A percentile compares a stretch with the other conserved stretches of the same genome.
Evolutionary conservation across 1,140 invertebrate genomes (phyloP).

Genomic region (Drosophila elegans): DNA sequence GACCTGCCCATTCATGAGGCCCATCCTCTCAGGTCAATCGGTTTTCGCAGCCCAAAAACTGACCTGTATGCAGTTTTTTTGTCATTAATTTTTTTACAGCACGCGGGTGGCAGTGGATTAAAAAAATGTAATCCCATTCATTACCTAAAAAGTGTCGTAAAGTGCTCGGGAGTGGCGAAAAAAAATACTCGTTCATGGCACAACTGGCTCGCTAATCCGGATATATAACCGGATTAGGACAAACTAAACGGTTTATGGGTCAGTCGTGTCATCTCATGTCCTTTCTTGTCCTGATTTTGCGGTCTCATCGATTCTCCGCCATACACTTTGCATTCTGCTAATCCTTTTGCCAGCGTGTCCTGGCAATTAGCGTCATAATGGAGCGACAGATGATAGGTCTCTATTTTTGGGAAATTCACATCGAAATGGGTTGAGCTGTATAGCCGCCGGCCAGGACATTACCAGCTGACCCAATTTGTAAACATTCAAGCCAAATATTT

Average conservation of each 20-base stretch:
- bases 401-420: constrained; percentile 60
- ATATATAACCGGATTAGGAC: constrained; percentile 68
- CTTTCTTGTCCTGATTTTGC: neutral
- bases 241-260: constrained; percentile 66
- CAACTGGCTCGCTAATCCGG: constrained; percentile 58
- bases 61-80: constrained; percentile 36
- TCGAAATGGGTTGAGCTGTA: constrained; percentile 10
- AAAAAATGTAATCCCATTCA: constrained; percentile 73
- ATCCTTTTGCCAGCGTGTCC: constrained; percentile 37
- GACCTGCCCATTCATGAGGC: constrained; percentile 75
- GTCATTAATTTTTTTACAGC: constrained; percentile 55
- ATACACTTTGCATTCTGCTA: constrained; percentile 29
- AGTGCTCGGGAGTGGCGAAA: constrained; percentile 22
- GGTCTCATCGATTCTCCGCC: constrained; percentile 25
- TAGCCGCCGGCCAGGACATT: constrained; percentile 20
- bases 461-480: constrained; percentile 64
- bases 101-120: constrained; percentile 57
- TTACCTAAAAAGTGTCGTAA: constrained; percentile 77
- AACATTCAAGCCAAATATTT: constrained; percentile 65
- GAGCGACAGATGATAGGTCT: constrained; percentile 68
- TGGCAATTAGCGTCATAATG: constrained; percentile 73
- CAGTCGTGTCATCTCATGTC: constrained; percentile 8
- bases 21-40: constrained; percentile 39
- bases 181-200: constrained; percentile 20
- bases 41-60: neutral